Evolutionary conservation across 2,888 invertebrate species (phyloP).

Genomic region (Zhengitettix transpicula): DNA sequence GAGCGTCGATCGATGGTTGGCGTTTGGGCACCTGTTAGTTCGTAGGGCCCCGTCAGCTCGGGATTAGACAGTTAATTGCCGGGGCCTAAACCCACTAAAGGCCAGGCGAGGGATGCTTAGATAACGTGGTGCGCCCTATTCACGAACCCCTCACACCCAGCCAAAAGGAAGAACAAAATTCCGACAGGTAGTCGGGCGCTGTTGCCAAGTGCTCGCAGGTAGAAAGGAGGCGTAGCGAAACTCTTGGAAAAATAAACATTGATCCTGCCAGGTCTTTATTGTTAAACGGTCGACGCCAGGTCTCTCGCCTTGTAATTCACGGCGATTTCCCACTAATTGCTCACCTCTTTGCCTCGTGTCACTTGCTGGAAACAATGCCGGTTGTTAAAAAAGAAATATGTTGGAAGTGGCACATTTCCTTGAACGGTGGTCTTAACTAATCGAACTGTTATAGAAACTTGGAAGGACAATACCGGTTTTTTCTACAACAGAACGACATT

Average conservation of each 20-base stretch:
- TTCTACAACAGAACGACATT: no score
- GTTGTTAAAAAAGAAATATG: no score
- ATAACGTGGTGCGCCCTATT: not conserved
- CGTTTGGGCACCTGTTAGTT: no score
- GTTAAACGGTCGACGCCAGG: not conserved
- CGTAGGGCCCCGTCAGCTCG: not conserved
- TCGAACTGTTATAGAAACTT: no score
- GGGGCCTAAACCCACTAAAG: not conserved
- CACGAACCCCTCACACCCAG: not conserved
- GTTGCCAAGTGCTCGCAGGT: not conserved
- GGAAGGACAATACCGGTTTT: no score
- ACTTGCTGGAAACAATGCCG: no score
- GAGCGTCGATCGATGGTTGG: no score
- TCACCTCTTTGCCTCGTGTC: no score
- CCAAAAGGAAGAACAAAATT: not conserved
- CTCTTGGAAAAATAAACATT: not conserved
- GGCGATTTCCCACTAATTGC: no score
- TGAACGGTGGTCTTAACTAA: no score
- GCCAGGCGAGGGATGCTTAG: not conserved
- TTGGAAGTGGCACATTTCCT: no score
- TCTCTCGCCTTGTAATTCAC: no score
- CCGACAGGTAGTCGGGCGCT: slow-evolving; percentile 1
- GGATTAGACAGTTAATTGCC: slow-evolving; percentile 1
- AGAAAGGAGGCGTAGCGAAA: not conserved
- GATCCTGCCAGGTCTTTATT: not conserved